Conservation (phyloP, 2,797 vertebrate genomes). For the Chiroxiphia lanceolata region DNA sequence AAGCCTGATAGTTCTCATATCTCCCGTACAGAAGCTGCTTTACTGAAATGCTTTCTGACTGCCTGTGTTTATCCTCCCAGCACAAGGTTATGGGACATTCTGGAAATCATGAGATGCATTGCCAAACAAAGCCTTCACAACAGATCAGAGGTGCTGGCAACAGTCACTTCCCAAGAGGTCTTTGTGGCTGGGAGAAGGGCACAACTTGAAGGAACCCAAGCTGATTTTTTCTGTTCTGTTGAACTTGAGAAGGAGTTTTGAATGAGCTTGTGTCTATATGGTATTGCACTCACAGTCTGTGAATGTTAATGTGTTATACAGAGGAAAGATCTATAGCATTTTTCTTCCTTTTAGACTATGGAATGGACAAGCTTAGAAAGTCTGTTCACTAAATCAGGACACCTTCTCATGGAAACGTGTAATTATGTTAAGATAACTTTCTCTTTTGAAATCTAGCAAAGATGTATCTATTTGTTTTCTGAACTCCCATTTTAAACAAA, state of each 20-base stretch:
- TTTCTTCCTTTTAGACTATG: background rate
- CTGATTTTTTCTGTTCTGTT: background rate
- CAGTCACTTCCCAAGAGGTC: background rate
- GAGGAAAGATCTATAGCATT: background rate
- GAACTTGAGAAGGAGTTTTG: background rate
- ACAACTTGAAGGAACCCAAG: background rate
- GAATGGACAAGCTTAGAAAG: background rate
- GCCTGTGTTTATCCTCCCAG: background rate
- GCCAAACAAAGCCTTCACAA: background rate
- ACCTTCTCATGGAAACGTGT: background rate
- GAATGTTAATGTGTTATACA: background rate
- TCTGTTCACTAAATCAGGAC: background rate
- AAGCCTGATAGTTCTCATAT: background rate
- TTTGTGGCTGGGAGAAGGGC: background rate
- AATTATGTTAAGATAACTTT: background rate
- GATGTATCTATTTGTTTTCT: background rate
- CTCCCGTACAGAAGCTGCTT: background rate
- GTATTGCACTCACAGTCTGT: background rate
- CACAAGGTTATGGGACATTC: background rate
- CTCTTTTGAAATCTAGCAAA: background rate
- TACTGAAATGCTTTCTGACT: background rate
- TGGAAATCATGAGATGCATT: background rate
- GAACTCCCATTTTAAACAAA: background rate
- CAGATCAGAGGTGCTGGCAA: background rate
- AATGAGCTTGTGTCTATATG: background rate